phyloP scores from a whole-genome alignment of 2,797 vertebrate genomes.

The Propithecus perrieri region DNA sequence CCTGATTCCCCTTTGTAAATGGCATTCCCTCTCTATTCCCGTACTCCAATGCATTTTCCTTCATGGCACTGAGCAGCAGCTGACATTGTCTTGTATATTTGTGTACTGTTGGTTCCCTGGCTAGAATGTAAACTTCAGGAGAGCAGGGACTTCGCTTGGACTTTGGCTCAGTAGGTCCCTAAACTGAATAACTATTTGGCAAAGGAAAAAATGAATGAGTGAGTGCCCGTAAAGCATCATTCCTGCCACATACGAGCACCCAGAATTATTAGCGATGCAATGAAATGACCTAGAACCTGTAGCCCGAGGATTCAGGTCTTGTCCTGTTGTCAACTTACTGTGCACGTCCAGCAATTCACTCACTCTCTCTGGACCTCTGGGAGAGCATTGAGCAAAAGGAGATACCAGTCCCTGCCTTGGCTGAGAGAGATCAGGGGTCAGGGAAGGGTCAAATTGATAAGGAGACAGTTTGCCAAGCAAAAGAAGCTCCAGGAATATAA shows the following conservation, averaged over 20 bases:
- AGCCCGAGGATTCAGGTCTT: background rate
- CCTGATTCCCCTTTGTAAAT: background rate
- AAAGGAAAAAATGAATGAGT: background rate
- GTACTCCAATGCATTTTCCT: background rate
- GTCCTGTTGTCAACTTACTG: background rate
- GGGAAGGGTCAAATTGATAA: conserved; percentile 56
- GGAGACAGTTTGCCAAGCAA: background rate
- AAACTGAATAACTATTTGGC: background rate
- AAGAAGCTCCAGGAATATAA: conserved; percentile 45
- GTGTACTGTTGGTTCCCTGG: background rate
- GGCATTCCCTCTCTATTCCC: background rate
- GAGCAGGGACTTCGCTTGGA: background rate
- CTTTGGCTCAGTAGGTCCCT: background rate
- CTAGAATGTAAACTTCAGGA: background rate
- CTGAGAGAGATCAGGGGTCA: background rate
- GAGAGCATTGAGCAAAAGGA: background rate
- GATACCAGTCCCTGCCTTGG: background rate
- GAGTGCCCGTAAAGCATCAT: background rate
- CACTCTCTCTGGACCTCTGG: background rate
- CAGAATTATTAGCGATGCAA: background rate
- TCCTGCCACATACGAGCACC: background rate
- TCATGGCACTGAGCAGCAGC: background rate
- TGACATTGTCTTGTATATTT: background rate
- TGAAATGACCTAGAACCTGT: background rate
- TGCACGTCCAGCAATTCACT: conserved; percentile 13